Base-by-base conservation (phyloP, 2,797 vertebrate species). In the Alfaro cultratus region DNA sequence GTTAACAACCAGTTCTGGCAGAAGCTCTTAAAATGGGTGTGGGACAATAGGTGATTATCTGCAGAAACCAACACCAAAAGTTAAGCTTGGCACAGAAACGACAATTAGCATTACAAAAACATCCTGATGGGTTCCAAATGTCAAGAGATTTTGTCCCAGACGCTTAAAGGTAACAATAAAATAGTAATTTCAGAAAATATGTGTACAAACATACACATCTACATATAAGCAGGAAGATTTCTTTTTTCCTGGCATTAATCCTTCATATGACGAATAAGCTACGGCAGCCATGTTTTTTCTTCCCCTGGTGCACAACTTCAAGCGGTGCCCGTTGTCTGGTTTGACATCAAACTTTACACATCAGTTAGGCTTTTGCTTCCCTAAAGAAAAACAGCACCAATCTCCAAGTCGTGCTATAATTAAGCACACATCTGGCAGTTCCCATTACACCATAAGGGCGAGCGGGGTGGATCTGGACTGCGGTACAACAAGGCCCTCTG, bases 351-450 rank as follows among this genome's bases (percentile, higher is more conserved):
- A 93, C 90, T 94, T 91, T 92, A 94, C 90, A 95, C 94, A 91
- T 92, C 47, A 75, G 88, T 95, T 92, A 92, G 87, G 88, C 88
- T 81, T 86, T 89, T 51, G 91, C 87, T 90, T 91, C 87, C 90
- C 88, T 90, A 93, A 95, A 94, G 94, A 94, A 95, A 95, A 95
- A 92, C 95, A 95, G 93, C 86, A 90, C 88, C 89, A 81, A 83
- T 94, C 91, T 90, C 92, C 90, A 84, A 88, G 87, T 82, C 72
- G 83, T 85, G 92, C 78, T 91, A 94, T 95, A 96, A 95, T 95
- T 94, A 95, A 93, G 89, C 80, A 89, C 86, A 91, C 95, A 96
- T 94, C 95, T 96, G 95, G 94, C 93, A 95, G 93, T 94, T 95
- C 95, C 95, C 95, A 95, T 95, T 94, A 95, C 95, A 79, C 90